Percentiles rank a stretch among this genome's conserved stretches.
These are phyloP conservation scores for Scopus umbretta DNA, from an alignment of 2,113 vertebrate genomes.

Conservation along the genomic window DNA sequence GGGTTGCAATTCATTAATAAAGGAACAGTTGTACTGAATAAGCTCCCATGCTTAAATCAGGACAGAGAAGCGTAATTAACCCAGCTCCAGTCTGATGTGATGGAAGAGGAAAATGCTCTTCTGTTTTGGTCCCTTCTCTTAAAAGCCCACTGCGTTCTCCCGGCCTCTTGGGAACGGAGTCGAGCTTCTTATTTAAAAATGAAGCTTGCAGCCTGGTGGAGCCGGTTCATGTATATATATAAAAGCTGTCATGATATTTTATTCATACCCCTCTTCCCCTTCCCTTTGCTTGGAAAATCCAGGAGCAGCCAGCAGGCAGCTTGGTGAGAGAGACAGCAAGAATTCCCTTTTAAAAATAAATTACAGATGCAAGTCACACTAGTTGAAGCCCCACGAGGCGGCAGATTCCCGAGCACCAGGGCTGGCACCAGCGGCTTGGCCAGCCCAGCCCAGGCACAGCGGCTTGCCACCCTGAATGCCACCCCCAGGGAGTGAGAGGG, in stretches of 20 bases:
- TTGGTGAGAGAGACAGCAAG: slow-evolving; percentile 37
- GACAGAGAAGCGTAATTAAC: slow-evolving; percentile 60
- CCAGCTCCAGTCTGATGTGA: slow-evolving; percentile 50
- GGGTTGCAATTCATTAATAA: slow-evolving; percentile 66
- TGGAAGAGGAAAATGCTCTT: slow-evolving; percentile 53
- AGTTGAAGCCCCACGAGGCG: neutral
- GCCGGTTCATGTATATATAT: slow-evolving; percentile 42
- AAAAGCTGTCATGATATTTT: slow-evolving; percentile 66
- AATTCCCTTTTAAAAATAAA: slow-evolving; percentile 61
- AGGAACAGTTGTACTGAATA: slow-evolving; percentile 64
- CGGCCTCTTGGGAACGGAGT: slow-evolving; percentile 1
- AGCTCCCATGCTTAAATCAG: slow-evolving; percentile 60
- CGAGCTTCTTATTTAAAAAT: slow-evolving; percentile 58
- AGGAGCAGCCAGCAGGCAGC: slow-evolving; percentile 54
- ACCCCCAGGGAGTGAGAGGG: neutral
- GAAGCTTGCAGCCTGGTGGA: slow-evolving; percentile 42
- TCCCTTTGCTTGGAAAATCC: slow-evolving; percentile 63
- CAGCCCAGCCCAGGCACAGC: neutral
- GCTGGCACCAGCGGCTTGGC: neutral
- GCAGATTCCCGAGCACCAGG: neutral
- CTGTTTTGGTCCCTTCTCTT: slow-evolving; percentile 60
- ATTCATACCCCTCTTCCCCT: slow-evolving; percentile 66
- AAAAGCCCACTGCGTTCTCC: slow-evolving; percentile 23
- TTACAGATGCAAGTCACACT: slow-evolving; percentile 66
- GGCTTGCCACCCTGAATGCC: neutral